These are phyloP conservation scores for Cottoperca gobio DNA, from an alignment of 2,797 vertebrate genomes.

Conservation along the genomic window DNA sequence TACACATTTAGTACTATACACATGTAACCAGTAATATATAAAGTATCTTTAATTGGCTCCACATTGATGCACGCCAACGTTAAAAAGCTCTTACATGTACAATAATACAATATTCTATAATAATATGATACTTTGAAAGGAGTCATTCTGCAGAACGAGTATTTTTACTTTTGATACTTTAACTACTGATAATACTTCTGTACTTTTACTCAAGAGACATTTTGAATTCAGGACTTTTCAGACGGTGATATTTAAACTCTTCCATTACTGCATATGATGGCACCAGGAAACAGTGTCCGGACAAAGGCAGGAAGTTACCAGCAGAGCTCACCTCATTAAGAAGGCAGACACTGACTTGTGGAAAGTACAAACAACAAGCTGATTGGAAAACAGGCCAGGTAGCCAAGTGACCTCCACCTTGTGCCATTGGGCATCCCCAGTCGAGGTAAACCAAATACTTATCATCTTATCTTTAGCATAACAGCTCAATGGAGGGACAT, in stretches of 20 bases:
- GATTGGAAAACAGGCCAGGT: conserved; percentile 47
- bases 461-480: too few relatives aligned
- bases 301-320: conserved; percentile 85
- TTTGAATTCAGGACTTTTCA: not conserved
- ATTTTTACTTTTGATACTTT: too few relatives aligned
- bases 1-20: too few relatives aligned
- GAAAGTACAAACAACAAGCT: conserved; percentile 56
- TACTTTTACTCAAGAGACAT: not conserved
- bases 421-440: not conserved
- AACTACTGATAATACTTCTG: not conserved
- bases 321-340: conserved; percentile 65
- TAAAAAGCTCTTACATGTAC: too few relatives aligned
- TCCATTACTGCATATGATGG: conserved; percentile 41
- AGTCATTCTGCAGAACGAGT: too few relatives aligned
- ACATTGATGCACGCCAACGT: too few relatives aligned
- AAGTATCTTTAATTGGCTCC: too few relatives aligned
- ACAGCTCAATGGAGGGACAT: too few relatives aligned
- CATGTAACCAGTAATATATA: too few relatives aligned
- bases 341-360: conserved; percentile 43
- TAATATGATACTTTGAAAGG: too few relatives aligned
- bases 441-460: not conserved
- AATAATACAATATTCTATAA: too few relatives aligned
- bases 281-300: conserved; percentile 76
- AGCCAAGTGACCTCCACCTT: not conserved
- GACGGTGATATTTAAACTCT: not conserved